Conservation (phyloP, 2,888 invertebrate species). For the Epinotia ramella region DNA sequence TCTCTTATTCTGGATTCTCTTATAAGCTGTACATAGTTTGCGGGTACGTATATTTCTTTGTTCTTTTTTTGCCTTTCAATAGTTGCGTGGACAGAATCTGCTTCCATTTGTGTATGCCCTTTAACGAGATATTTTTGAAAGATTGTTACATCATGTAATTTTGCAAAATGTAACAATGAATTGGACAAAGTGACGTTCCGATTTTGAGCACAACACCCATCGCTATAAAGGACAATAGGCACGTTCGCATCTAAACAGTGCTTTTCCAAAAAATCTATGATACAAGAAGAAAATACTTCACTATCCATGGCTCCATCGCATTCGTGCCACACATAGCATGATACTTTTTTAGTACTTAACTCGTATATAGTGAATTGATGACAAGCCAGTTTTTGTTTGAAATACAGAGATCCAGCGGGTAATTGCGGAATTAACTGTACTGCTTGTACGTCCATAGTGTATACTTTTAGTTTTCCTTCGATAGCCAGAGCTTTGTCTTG, state of each 20-base stretch:
- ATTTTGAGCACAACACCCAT: constrained; percentile 44
- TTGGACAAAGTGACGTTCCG: constrained; percentile 41
- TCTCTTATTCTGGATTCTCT: constrained; percentile 10
- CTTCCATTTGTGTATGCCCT: constrained; percentile 46
- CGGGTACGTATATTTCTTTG: constrained; percentile 33
- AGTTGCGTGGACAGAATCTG: constrained; percentile 44
- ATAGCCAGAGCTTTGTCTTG: constrained; percentile 25
- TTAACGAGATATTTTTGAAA: constrained; percentile 42
- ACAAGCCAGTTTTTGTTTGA: constrained; percentile 21
- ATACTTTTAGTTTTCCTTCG: constrained; percentile 6
- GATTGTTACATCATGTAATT: constrained; percentile 26
- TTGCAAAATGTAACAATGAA: constrained; percentile 38
- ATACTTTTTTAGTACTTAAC: constrained; percentile 33
- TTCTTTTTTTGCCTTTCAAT: constrained; percentile 41
- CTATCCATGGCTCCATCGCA: constrained; percentile 42
- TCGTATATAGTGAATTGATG: constrained; percentile 30
- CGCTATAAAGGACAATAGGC: constrained; percentile 46
- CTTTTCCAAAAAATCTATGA: constrained; percentile 19
- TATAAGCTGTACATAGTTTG: constrained; percentile 26
- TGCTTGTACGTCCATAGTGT: constrained; percentile 21
- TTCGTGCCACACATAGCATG: constrained; percentile 51
- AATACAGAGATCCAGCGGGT: constrained; percentile 9
- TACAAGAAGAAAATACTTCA: constrained; percentile 17
- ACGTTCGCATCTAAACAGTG: constrained; percentile 19
- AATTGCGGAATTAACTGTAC: constrained; percentile 16